These are phyloP conservation scores for Acrocephalus kingi DNA, from an alignment of 2,113 vertebrate genomes.

Conservation along the genomic window DNA sequence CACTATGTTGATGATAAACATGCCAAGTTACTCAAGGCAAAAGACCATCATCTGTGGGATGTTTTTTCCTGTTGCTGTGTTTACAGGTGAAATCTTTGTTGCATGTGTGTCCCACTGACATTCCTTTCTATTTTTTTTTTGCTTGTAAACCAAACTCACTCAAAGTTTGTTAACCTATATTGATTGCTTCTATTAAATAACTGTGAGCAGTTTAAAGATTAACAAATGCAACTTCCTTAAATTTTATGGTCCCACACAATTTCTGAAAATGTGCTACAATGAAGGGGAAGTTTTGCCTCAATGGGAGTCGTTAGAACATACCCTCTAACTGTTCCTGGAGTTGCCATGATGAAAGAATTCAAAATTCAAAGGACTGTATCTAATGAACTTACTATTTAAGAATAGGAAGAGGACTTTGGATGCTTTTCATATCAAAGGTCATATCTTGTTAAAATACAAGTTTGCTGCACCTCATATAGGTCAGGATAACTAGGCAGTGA, in stretches of 20 bases:
- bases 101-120: not conserved
- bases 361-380: not conserved
- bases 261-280: not conserved
- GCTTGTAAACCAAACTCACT: not conserved
- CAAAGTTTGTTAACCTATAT: not conserved
- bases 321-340: not conserved
- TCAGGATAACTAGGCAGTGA: not conserved
- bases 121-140: not conserved
- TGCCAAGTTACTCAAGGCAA: not conserved
- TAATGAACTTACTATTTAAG: not conserved
- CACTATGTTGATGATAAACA: fast-evolving
- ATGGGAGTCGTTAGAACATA: not conserved
- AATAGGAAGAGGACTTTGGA: not conserved
- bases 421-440: not conserved
- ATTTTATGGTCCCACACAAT: not conserved
- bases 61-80: not conserved
- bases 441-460: not conserved
- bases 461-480: not conserved
- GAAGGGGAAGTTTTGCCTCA: not conserved
- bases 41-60: not conserved
- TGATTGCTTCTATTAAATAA: not conserved
- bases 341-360: not conserved
- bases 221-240: not conserved
- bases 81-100: not conserved
- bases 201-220: not conserved